A percentile compares a stretch with the other conserved stretches of the same genome.
Conservation (phyloP, 2,113 vertebrate species). For the Misgurnus mizolepis region DNA sequence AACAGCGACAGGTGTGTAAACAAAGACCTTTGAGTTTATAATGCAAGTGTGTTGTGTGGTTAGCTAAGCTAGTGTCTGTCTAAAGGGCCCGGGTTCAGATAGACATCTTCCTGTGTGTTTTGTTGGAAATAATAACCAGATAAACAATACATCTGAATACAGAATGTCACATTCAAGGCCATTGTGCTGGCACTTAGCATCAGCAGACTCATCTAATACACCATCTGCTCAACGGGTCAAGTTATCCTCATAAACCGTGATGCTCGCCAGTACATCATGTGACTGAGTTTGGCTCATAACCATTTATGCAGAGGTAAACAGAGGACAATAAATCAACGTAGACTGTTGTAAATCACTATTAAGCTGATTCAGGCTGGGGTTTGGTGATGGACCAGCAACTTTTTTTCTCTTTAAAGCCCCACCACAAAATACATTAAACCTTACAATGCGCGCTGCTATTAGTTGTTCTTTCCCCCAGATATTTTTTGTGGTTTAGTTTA, state of each 20-base stretch:
- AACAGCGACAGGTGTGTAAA: not conserved
- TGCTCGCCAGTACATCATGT: not conserved
- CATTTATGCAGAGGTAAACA: no score
- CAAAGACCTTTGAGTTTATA: not conserved
- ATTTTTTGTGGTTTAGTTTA: no score
- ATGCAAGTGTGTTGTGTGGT: not conserved
- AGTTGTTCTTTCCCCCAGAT: no score
- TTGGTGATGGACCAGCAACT: no score
- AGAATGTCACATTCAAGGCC: not conserved
- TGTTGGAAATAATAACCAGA: not conserved
- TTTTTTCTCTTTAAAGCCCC: no score
- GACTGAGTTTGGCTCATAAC: constrained; percentile 1
- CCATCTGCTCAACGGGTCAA: constrained; percentile 23
- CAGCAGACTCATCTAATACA: constrained; percentile 1
- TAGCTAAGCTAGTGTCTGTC: not conserved
- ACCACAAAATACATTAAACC: no score
- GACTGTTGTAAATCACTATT: no score
- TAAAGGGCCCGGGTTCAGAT: not conserved
- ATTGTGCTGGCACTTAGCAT: not conserved
- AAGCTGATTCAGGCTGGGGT: no score
- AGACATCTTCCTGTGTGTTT: no score
- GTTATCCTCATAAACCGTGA: constrained; percentile 3
- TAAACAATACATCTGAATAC: not conserved
- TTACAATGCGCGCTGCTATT: no score
- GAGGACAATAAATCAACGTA: no score